These are phyloP conservation scores for Eurystomus gularis DNA, from an alignment of 2,113 vertebrate species.

Conservation along the genomic window DNA sequence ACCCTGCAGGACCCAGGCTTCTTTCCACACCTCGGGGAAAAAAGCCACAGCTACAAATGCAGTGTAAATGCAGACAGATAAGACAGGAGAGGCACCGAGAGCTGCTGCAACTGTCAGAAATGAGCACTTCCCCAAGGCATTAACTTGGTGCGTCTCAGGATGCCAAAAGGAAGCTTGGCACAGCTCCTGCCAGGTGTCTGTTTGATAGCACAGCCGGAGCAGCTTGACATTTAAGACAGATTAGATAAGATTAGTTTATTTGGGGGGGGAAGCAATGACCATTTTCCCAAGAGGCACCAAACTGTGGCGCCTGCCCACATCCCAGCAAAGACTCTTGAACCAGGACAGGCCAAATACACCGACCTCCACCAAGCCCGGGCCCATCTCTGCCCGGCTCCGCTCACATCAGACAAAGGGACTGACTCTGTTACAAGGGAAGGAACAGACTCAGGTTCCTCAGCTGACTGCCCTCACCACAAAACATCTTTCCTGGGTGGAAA, in stretches of 20 bases:
- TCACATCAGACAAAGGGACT: too few species aligned
- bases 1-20: background rate
- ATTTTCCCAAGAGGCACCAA: background rate
- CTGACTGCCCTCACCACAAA: too few species aligned
- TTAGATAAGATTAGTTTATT: background rate
- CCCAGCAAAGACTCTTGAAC: background rate
- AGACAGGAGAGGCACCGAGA: background rate
- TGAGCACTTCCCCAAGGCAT: background rate
- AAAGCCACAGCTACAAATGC: background rate
- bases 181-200: background rate
- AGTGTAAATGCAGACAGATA: background rate
- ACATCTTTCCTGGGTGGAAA: too few species aligned
- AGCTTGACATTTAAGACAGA: background rate
- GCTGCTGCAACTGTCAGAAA: background rate
- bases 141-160: background rate
- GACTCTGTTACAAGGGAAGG: background rate
- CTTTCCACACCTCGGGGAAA: background rate
- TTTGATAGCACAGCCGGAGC: background rate
- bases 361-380: accelerated
- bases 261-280: background rate
- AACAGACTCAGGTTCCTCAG: too few species aligned
- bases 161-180: background rate
- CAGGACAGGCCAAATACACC: background rate
- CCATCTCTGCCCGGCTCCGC: accelerated
- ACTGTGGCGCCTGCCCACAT: accelerated